Percentiles rank a stretch among this genome's conserved stretches.
These are phyloP conservation scores for Anarrhichthys ocellatus DNA, from an alignment of 2,113 vertebrate species.

Conservation along the genomic window DNA sequence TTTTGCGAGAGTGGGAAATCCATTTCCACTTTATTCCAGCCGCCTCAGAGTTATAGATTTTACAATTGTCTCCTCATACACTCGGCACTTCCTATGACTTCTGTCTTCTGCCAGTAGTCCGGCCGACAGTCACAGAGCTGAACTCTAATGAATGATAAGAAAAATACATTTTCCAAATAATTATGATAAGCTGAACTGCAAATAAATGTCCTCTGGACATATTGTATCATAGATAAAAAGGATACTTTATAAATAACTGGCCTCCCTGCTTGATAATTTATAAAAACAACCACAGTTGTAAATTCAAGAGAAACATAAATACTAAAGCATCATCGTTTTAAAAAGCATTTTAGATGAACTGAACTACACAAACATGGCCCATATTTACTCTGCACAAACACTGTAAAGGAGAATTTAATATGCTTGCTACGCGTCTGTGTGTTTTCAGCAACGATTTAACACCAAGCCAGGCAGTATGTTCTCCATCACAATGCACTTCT, in stretches of 20 bases:
- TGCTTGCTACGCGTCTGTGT: conserved; percentile 24
- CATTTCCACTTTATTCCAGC: conserved; percentile 72
- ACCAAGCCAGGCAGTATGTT: conserved; percentile 56
- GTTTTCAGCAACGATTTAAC: conserved; percentile 59
- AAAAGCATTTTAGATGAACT: conserved; percentile 22
- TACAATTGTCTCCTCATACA: conserved; percentile 70
- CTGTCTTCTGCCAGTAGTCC: conserved; percentile 45
- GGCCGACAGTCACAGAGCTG: conserved; percentile 28
- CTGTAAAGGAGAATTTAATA: conserved; percentile 50
- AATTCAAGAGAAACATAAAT: background rate
- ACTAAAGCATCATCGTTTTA: background rate
- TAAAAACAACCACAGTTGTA: background rate
- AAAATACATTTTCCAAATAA: background rate
- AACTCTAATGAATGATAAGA: background rate
- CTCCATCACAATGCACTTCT: conserved; percentile 56
- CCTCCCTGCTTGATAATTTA: background rate
- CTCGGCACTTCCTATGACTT: conserved; percentile 66
- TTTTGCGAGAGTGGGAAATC: conserved; percentile 65
- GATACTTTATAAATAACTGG: background rate
- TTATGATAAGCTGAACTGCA: background rate
- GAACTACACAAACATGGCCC: conserved; percentile 32
- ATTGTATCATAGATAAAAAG: background rate
- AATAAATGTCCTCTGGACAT: background rate
- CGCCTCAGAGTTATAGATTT: conserved; percentile 70
- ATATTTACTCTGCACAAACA: conserved; percentile 41